These are phyloP conservation scores for Diaphora mendica DNA, from an alignment of 2,888 invertebrate genomes.

Conservation along the genomic window DNA sequence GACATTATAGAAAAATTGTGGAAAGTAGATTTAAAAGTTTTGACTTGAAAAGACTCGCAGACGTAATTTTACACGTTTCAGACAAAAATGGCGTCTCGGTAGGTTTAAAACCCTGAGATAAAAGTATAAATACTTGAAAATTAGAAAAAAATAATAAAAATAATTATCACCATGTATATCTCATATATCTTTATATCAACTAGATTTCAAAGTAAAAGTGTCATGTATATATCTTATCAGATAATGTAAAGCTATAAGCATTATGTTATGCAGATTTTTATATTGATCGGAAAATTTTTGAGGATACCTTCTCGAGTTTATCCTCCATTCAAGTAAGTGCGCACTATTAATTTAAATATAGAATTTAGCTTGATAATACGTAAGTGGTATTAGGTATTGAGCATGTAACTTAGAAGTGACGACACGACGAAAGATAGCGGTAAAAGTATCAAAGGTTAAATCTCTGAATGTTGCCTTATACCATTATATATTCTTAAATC, in stretches of 20 bases:
- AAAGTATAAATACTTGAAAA: conserved; percentile 1
- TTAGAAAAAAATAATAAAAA: too few species aligned
- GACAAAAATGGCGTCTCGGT: background rate
- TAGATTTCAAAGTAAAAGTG: conserved; percentile 4
- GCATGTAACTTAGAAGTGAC: background rate
- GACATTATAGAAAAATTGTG: background rate
- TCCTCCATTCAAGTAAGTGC: background rate
- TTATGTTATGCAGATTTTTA: conserved; percentile 1
- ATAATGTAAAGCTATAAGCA: background rate
- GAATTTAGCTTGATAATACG: background rate
- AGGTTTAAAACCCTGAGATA: background rate
- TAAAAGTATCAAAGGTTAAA: too few species aligned
- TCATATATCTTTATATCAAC: background rate
- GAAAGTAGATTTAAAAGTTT: background rate
- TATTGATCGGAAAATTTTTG: conserved; percentile 6
- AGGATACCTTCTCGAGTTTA: conserved; percentile 2
- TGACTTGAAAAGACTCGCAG: background rate
- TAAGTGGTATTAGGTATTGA: background rate
- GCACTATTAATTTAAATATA: background rate
- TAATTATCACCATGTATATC: background rate
- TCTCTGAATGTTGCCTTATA: too few species aligned
- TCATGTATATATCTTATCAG: conserved; percentile 7
- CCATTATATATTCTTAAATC: too few species aligned
- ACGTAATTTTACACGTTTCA: background rate
- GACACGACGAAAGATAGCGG: background rate